Evolutionary conservation across 1,140 invertebrate genomes (phyloP), one percentile per base, ranked within the genome.

Genomic region (Pseudobourletiella spinata): DNA sequence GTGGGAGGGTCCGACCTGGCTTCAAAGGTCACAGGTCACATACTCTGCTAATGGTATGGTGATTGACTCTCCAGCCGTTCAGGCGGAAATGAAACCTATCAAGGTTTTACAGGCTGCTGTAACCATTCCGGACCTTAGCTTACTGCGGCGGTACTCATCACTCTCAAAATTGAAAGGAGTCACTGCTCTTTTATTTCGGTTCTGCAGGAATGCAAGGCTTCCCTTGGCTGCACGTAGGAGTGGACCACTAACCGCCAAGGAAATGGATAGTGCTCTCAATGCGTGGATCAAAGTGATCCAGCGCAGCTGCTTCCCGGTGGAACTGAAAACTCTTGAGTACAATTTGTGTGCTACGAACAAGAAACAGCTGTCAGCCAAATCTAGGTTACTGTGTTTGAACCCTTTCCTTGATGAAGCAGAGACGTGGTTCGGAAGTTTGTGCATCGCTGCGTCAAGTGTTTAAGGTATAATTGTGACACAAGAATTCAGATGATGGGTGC

Each of bases 401-500:
- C 3, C 16, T 54, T 2, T n/a, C 3, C 16, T 14, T 8, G 3
- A 2, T 61, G 1, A 25, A 14, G 8, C 2, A 29, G 11, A 48
- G 57, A 29, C 32, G 16, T 39, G 15, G 24, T 65, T 1, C 16
- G 28, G 14, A 63, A 39, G 3, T 2, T 35, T 24, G 28, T 61
- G 6, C 11, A 28, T 4, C 1, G 25, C 1, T 61, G 59, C 55
- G 26, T 50, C 18, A 43, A n/a, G 2, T 56, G 59, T 50, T 3
- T 1, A 3, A 50, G 59, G 32, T 20, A 54, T 3, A 11, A 24
- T 3, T 35, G 2, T 18, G 1, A 62, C 16, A 3, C 54, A 3
- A 14, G 16, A n/a, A 22, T 16, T 4, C 61, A 66, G 42, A 28
- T 63, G 2, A 66, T 66, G 65, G 56, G 65, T 18, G 42, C 18